Conservation (phyloP, 2,888 invertebrate species). For the Heliconius aoede region DNA sequence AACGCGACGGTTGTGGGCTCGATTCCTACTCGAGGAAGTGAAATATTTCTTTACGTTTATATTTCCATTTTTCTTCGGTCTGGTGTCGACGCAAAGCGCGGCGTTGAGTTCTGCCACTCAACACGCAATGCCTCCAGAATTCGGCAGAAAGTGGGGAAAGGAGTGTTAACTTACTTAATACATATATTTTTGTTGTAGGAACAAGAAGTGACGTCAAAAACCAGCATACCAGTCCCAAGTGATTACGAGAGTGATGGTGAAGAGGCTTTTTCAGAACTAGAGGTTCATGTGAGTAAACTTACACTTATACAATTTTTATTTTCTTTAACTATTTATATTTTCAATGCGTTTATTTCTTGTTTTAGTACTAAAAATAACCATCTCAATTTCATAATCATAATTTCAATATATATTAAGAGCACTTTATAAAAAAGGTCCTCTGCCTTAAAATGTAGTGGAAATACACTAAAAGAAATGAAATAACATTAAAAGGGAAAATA, state of each 20-base stretch:
- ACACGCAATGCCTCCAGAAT: too few relatives aligned
- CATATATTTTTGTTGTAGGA: slow-evolving; percentile 59
- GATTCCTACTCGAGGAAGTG: too few relatives aligned
- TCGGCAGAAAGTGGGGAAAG: too few relatives aligned
- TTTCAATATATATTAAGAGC: not conserved
- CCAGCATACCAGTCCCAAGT: slow-evolving; percentile 61
- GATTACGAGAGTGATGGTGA: slow-evolving; percentile 81
- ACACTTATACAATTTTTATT: slow-evolving; percentile 27
- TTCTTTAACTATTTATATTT: not conserved
- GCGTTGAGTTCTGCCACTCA: too few relatives aligned
- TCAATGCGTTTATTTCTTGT: not conserved
- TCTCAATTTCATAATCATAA: too few relatives aligned
- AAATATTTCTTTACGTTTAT: too few relatives aligned
- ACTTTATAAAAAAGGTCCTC: not conserved
- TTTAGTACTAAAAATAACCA: not conserved
- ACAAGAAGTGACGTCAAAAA: slow-evolving; percentile 66
- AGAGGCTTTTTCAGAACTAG: slow-evolving; percentile 76
- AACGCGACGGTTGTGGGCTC: too few relatives aligned
- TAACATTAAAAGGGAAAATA: not conserved
- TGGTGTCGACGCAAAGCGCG: too few relatives aligned
- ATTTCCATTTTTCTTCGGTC: too few relatives aligned
- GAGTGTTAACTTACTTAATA: too few relatives aligned
- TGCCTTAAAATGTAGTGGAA: not conserved
- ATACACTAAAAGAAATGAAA: not conserved
- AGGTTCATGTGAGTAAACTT: slow-evolving; percentile 70